Conservation (phyloP, 2,888 invertebrate species). For the Sipunculus nudus region DNA sequence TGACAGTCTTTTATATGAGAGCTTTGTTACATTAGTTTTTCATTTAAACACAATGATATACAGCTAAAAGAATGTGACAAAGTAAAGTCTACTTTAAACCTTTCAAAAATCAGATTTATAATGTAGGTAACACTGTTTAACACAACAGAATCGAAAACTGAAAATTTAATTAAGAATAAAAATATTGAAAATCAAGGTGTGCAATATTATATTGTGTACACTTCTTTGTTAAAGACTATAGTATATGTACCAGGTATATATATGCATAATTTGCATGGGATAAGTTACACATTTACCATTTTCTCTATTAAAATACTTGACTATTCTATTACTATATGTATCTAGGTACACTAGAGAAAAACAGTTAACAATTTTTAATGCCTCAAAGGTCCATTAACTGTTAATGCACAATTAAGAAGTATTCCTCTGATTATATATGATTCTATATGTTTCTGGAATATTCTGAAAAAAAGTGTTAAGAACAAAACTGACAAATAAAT, state of each 20-base stretch:
- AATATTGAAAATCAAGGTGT: background rate
- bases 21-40: background rate
- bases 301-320: background rate
- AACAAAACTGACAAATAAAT: no score
- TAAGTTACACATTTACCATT: background rate
- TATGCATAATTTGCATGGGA: background rate
- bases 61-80: slow-evolving; percentile 2
- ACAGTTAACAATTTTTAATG: no score
- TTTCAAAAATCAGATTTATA: background rate
- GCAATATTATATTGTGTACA: background rate
- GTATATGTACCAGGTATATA: background rate
- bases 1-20: background rate
- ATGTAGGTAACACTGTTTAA: background rate
- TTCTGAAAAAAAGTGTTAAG: no score
- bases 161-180: background rate
- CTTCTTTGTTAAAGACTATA: background rate
- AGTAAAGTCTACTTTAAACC: background rate
- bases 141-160: slow-evolving; percentile 8
- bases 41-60: background rate
- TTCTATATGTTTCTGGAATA: no score
- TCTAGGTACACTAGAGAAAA: no score
- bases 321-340: background rate
- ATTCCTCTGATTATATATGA: no score
- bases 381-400: no score
- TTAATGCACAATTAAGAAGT: no score